Base-by-base conservation (phyloP, 2,797 vertebrate genomes). In the Buphagus erythrorhynchus region DNA sequence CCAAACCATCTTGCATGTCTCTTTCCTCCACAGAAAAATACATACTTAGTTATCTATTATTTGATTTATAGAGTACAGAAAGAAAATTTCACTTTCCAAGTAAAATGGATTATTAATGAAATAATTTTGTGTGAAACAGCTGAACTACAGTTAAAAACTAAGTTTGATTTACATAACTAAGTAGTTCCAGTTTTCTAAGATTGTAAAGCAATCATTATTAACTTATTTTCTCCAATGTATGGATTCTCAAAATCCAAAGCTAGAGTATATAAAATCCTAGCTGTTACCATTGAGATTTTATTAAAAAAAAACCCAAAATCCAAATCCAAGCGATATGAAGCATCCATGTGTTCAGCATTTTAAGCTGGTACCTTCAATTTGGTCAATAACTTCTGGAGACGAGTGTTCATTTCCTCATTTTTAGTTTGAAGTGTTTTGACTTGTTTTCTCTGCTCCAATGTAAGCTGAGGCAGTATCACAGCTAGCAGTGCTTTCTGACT, bases 281-380 rank as follows among this genome's bases (percentile, higher is more conserved):
- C 15, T 78, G 2, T n/a, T 49, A 66, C 31, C 16, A 61, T 6
- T 33, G 61, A 83, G 6, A 86, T 4, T 5, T 48, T 31, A 42
- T 12, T 22, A 29, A 21, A 78, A 83, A 91, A 73, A 9, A 11
- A 0, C 2, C 45, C 29, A 14, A 46, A 31, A 1, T 5, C 15
- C 18, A 68, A 90, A 61, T 10, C 22, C 31, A 89, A 88, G 54
- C 1, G 5, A 67, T 13, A 43, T 2, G 5, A 93, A 52, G 13
- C 35, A 79, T 35, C 18, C 13, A 38, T 6, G 10, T 40, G 54
- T 35, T 36, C 38, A 74, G 6, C 49, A 74, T 81, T 79, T 59
- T 13, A 63, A 76, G 10, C 4, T 43, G 8, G 35, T 98, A 98
- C 98, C 98, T 98, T 97, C 55, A 98, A 57, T 91, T 97, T 98